Conservation (phyloP, 2,113 vertebrate species). For the Erpornis zantholeuca region DNA sequence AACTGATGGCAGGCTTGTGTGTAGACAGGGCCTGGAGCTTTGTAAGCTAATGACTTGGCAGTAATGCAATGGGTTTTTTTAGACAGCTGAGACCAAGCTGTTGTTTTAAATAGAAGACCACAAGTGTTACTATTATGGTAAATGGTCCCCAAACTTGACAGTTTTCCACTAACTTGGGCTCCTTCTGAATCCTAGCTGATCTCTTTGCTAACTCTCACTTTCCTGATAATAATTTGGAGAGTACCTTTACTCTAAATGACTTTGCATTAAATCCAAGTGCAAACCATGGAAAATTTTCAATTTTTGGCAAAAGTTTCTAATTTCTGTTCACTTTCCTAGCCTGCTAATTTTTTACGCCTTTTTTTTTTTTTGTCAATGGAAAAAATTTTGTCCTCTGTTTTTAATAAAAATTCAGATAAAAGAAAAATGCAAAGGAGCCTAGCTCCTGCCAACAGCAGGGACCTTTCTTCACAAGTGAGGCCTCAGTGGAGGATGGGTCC, state of each 20-base stretch:
- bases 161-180: neutral
- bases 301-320: neutral
- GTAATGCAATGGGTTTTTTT: neutral
- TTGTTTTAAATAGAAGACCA: neutral
- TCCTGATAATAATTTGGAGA: neutral
- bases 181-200: neutral
- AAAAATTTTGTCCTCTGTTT: neutral
- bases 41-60: constrained; percentile 61
- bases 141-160: neutral
- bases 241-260: neutral
- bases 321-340: neutral
- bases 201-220: neutral
- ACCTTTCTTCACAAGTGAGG: neutral
- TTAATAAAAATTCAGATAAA: neutral
- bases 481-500: neutral
- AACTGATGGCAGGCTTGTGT: constrained; percentile 38
- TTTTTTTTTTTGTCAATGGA: neutral
- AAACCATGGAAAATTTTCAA: neutral
- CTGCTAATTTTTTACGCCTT: neutral
- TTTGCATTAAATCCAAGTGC: neutral
- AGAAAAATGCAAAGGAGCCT: neutral
- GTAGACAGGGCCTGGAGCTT: constrained; percentile 60
- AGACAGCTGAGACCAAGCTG: neutral
- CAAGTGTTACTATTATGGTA: neutral
- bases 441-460: neutral